Conservation (phyloP, 2,888 invertebrate species). For the Calameuta idolon region DNA sequence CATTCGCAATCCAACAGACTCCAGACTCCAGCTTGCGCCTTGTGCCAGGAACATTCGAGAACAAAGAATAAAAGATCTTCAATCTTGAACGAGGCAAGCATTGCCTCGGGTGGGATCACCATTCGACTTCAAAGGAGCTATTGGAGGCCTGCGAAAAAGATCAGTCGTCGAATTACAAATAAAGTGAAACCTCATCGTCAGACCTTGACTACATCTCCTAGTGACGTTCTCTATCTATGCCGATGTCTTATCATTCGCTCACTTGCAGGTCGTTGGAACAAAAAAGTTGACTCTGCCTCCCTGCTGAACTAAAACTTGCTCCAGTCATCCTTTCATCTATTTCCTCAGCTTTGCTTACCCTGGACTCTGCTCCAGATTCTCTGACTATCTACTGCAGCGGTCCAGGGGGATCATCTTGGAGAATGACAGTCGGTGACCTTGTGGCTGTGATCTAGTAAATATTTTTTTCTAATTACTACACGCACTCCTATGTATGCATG, state of each 20-base stretch:
- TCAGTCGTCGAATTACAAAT: not conserved
- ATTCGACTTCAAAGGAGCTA: not conserved
- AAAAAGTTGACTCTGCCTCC: not conserved
- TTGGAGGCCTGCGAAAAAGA: not conserved
- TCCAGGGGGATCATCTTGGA: not conserved
- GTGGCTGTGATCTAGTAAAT: conserved; percentile 24
- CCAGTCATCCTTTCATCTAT: not conserved
- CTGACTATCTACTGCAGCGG: not conserved
- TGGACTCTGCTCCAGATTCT: conserved; percentile 13
- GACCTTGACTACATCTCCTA: not conserved
- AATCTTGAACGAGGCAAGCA: not conserved
- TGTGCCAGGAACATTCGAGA: not conserved
- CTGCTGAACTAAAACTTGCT: not conserved
- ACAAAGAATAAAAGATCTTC: not conserved
- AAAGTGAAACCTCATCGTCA: not conserved
- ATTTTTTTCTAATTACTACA: not conserved
- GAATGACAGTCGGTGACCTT: conserved; percentile 18
- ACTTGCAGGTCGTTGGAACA: not conserved
- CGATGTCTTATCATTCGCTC: not conserved
- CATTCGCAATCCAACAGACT: not conserved
- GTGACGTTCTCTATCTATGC: not conserved
- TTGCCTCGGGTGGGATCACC: not conserved
- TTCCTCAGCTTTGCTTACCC: not conserved
- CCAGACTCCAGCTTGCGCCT: not conserved
- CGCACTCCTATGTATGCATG: not conserved